Conservation (phyloP, 1,140 invertebrate species). For the Scylla paramamosain region DNA sequence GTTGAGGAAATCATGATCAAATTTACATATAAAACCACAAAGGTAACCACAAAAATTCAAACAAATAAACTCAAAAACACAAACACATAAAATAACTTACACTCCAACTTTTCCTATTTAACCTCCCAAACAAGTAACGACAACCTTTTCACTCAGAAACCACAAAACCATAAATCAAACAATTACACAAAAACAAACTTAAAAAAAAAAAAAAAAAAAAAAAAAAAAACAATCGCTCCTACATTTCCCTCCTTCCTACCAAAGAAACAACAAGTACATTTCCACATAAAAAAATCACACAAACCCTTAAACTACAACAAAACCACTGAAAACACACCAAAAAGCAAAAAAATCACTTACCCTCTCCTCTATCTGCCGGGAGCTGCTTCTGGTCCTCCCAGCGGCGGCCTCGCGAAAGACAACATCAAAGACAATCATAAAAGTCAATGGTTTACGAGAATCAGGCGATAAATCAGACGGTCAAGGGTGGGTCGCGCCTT, state of each 20-base stretch:
- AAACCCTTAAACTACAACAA: no score
- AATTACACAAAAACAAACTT: no score
- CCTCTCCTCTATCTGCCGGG: not conserved
- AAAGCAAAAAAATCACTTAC: no score
- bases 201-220: no score
- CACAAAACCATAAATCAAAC: no score
- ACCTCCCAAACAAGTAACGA: no score
- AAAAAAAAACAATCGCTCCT: no score
- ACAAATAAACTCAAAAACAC: not conserved
- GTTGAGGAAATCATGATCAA: not conserved
- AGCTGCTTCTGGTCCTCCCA: not conserved
- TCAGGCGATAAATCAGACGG: constrained; percentile 57
- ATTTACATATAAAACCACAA: not conserved
- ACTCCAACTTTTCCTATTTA: not conserved
- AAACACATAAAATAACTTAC: constrained; percentile 12
- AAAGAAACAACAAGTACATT: no score
- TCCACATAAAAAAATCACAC: no score
- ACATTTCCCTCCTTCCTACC: no score
- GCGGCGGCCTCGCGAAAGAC: not conserved
- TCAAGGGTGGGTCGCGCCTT: constrained; percentile 34
- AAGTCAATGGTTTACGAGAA: constrained; percentile 64
- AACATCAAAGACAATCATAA: constrained; percentile 64
- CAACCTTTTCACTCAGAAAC: no score
- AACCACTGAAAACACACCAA: no score
- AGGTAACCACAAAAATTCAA: not conserved